Conservation (phyloP, 2,888 invertebrate genomes). For the Meganola albula region DNA sequence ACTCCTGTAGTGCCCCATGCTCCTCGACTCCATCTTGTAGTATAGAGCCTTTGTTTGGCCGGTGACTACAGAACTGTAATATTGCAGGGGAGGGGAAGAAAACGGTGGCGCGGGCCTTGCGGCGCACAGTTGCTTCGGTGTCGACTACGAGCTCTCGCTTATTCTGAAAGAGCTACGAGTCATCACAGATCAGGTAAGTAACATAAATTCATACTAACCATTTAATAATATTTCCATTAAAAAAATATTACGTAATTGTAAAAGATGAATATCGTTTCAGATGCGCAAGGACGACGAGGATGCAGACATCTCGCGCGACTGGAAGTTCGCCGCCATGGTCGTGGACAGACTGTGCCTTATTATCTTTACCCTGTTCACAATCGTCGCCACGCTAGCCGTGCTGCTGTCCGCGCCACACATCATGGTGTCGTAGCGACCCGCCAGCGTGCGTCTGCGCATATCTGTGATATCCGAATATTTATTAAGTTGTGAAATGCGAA, state of each 20-base stretch:
- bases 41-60: constrained; percentile 58
- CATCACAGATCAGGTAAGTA: constrained; percentile 89
- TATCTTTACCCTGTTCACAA: constrained; percentile 99
- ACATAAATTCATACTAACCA: not conserved
- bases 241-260: not conserved
- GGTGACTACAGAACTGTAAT: constrained; percentile 62
- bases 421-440: constrained; percentile 89
- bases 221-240: not conserved
- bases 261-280: constrained; percentile 63
- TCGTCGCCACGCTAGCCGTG: constrained; percentile 97
- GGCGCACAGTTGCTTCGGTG: constrained; percentile 92
- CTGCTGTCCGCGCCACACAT: constrained; percentile 97
- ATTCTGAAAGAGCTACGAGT: constrained; percentile 96
- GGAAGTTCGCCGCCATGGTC: constrained; percentile 99
- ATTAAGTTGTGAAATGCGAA: constrained; percentile 81
- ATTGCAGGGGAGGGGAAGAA: constrained; percentile 75
- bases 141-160: constrained; percentile 95
- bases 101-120: constrained; percentile 86
- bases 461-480: constrained; percentile 84
- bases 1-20: constrained; percentile 67
- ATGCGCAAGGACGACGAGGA: constrained; percentile 96
- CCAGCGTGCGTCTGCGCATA: constrained; percentile 72
- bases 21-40: constrained; percentile 69
- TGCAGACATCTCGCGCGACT: constrained; percentile 96
- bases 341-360: constrained; percentile 99